Percentiles rank a stretch among this genome's conserved stretches.
Evolutionary conservation across 2,113 vertebrate genomes (phyloP).

Genomic region (Murina feae): DNA sequence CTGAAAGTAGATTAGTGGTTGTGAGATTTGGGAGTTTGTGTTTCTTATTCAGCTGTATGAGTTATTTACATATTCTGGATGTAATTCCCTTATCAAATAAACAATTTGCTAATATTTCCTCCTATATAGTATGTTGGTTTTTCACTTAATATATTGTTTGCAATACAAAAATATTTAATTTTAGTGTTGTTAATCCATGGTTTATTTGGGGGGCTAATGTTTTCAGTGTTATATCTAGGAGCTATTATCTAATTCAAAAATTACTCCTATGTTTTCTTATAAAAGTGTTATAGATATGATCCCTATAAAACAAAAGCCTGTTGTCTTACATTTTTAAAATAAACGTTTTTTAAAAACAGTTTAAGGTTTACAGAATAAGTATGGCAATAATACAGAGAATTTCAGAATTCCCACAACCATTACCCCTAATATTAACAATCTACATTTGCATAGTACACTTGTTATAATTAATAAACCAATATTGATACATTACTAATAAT

Average conservation of each 20-base stretch:
- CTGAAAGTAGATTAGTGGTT: too few species aligned
- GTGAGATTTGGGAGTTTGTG: too few species aligned
- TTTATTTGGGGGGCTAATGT: background rate
- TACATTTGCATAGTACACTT: background rate
- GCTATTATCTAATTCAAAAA: background rate
- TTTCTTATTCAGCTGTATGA: background rate
- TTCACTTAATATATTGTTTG: background rate
- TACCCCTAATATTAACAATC: background rate
- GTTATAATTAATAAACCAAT: background rate
- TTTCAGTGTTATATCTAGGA: background rate
- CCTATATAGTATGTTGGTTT: background rate
- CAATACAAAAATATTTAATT: background rate
- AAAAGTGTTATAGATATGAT: background rate
- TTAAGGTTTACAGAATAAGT: background rate
- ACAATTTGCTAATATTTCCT: background rate
- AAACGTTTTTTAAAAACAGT: background rate
- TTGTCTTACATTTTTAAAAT: background rate
- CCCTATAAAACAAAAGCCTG: background rate
- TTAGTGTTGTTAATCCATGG: background rate
- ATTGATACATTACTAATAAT: background rate
- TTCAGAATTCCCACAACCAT: background rate
- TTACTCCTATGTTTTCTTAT: background rate
- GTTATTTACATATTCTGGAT: background rate
- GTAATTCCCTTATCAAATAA: background rate
- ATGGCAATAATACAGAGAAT: background rate